Evolutionary conservation across 1,140 invertebrate genomes (phyloP), one percentile per base, ranked within the genome.

Genomic region (Gonioctena quinquepunctata): DNA sequence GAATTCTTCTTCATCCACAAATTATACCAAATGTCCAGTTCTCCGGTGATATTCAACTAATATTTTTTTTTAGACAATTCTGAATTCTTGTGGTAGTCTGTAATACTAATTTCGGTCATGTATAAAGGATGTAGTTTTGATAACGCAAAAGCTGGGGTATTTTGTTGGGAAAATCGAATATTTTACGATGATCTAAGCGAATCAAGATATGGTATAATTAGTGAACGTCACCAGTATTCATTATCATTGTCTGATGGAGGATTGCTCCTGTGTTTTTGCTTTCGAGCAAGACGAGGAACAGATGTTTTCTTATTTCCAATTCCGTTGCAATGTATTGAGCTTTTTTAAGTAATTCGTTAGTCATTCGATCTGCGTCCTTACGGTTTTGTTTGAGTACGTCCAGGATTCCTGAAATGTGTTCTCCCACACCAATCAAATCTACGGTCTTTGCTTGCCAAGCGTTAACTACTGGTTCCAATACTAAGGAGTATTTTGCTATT

Each of bases 151-250:
- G 65, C 19, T 42, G 52, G 69, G n/a, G 62, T 66, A 25, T 70
- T 70, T 59, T 69, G 63, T 70, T 48, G 52, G 16, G 26, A 21
- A 66, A 71, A 71, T 13, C 69, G 18, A 22, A 13, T 22, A 56
- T 71, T 54, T 23, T 61, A 26, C 3, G 63, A 66, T 13, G 64
- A 27, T 7, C 49, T 66, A 23, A 66, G 73, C 19, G 76, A 77
- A 56, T 78, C 75, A 65, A 77, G 73, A 73, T 76, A 77, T 70
- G 76, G 74, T 73, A 77, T 77, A 71, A 73, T 70, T 74, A 79
- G 73, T 57, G 70, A 77, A 54, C 72, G 77, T 75, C 70, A 76
- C 76, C 74, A 76, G 69, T 68, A 77, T 76, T 76, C 72, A 70
- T 69, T 73, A 73, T 69, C 63, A 68, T 69, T 79, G 73, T 71